These are phyloP conservation scores for Agrochola macilenta DNA, from an alignment of 2,888 invertebrate genomes.

Conservation along the genomic window DNA sequence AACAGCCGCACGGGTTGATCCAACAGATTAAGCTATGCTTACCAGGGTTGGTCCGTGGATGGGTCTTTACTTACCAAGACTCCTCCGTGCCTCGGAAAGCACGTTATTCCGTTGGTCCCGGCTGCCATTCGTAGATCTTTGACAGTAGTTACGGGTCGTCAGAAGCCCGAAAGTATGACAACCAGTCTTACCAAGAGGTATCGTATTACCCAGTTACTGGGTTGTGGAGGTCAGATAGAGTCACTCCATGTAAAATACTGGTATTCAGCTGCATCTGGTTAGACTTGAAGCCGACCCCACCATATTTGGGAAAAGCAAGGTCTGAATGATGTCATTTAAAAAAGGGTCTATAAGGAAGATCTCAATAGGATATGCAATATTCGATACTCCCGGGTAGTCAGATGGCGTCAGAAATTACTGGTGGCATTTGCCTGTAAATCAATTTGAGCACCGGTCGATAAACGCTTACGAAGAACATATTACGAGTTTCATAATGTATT, in stretches of 20 bases:
- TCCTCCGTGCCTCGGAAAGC: no score
- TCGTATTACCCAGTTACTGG: not conserved
- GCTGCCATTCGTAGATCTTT: not conserved
- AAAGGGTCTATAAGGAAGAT: not conserved
- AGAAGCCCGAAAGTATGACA: not conserved
- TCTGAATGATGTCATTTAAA: not conserved
- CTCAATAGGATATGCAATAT: not conserved
- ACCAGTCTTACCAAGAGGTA: not conserved
- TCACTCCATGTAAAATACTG: not conserved
- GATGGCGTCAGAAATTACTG: constrained; percentile 5
- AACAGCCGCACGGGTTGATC: not conserved
- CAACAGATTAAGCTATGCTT: not conserved
- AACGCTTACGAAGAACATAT: constrained; percentile 42
- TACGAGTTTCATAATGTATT: constrained; percentile 41
- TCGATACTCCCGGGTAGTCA: not conserved
- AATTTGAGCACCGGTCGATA: constrained; percentile 28
- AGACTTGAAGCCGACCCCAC: not conserved
- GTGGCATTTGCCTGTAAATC: constrained; percentile 12
- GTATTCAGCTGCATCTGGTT: not conserved
- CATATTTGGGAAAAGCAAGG: no score
- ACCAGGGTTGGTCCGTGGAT: not conserved
- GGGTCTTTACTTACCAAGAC: not conserved
- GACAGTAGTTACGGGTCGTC: not conserved
- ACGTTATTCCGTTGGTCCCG: not conserved
- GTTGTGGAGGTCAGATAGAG: not conserved